phyloP scores from a whole-genome alignment of 2,888 invertebrate species.

The Erynnis tages region DNA sequence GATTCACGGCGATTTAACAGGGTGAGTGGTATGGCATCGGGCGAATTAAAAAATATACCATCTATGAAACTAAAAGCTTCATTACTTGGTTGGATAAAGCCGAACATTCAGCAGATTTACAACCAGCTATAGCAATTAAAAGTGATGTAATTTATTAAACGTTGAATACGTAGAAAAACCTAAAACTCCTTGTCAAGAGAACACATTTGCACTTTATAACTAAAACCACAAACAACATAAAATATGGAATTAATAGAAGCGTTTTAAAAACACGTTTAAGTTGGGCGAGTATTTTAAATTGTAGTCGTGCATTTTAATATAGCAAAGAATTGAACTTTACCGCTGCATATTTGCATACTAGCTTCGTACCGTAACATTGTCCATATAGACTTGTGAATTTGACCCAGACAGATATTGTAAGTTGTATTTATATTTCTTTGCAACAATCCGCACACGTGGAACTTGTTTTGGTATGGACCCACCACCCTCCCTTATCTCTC shows the following conservation, averaged over 20 bases:
- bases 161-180: not conserved
- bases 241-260: not conserved
- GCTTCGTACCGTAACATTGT: too few species aligned
- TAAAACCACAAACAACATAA: constrained; percentile 12
- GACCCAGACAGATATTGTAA: too few species aligned
- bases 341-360: too few species aligned
- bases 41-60: too few species aligned
- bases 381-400: too few species aligned
- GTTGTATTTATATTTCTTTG: too few species aligned
- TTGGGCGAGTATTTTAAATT: constrained; percentile 4
- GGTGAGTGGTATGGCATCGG: too few species aligned
- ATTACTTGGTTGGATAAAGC: not conserved
- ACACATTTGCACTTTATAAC: constrained; percentile 18
- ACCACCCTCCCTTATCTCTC: too few species aligned
- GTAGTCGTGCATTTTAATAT: constrained; percentile 9
- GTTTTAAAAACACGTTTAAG: constrained; percentile 14
- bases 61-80: not conserved
- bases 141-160: not conserved
- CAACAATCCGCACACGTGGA: too few species aligned
- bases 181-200: not conserved
- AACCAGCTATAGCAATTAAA: not conserved
- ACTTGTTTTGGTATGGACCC: too few species aligned
- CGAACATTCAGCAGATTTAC: not conserved
- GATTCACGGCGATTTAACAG: too few species aligned
- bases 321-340: not conserved